A percentile compares a stretch with the other conserved stretches of the same genome.
Evolutionary conservation across 53 echinoderm and acorn worm species (phyloP).

Genomic region (Astropecten irregularis): DNA sequence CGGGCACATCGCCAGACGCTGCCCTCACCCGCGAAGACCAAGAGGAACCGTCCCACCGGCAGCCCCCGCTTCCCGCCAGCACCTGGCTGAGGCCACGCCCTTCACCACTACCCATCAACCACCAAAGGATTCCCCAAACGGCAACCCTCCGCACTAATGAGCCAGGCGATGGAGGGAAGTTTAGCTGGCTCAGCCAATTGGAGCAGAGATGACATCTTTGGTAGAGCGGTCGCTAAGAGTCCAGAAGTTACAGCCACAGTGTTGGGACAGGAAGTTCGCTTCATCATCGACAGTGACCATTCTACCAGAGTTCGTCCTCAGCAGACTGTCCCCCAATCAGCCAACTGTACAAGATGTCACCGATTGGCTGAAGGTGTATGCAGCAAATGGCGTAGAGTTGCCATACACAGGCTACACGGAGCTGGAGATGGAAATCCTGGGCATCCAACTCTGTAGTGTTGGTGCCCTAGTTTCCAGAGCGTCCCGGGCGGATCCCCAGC

Average conservation of each 20-base stretch:
- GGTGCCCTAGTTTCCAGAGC: no score
- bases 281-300: conserved; percentile 10
- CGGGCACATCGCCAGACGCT: not conserved
- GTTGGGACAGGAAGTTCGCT: not conserved
- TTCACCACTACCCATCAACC: not conserved
- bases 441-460: no score
- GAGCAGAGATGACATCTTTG: not conserved
- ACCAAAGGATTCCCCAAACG: not conserved
- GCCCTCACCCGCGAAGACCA: not conserved
- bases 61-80: not conserved
- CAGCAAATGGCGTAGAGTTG: no score
- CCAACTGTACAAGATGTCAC: conserved; percentile 22
- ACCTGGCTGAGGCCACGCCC: not conserved
- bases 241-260: conserved; percentile 1
- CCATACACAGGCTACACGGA: conserved; percentile 29
- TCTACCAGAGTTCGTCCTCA: conserved; percentile 16
- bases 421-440: no score
- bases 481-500: not conserved
- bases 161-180: no score
- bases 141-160: conserved; percentile 17
- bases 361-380: conserved; percentile 31
- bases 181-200: no score
- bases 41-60: not conserved
- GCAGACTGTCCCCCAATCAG: not conserved
- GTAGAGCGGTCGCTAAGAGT: conserved; percentile 16